Evolutionary conservation across 2,113 vertebrate genomes (phyloP).

Genomic region (Sitta europaea): DNA sequence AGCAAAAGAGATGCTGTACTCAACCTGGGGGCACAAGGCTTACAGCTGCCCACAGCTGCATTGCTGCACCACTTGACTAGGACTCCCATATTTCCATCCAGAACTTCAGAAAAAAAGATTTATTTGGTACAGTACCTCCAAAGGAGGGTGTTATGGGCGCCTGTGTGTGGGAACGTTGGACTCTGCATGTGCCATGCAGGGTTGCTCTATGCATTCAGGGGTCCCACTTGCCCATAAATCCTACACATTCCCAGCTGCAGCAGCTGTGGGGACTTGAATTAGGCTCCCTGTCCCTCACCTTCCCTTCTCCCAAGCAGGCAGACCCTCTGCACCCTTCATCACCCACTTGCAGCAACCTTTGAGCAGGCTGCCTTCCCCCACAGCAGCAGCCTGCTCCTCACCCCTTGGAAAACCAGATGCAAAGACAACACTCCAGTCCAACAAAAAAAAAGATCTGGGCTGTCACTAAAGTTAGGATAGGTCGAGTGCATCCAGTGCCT

Average conservation of each 20-base stretch:
- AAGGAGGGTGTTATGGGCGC: fast-evolving
- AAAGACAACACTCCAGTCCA: neutral
- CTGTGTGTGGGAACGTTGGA: fast-evolving
- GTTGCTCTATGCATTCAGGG: neutral
- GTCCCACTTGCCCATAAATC: neutral
- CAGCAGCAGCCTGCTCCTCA: neutral
- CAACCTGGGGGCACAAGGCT: neutral
- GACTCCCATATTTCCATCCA: neutral
- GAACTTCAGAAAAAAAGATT: neutral
- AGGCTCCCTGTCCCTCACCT: fast-evolving
- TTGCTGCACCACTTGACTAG: neutral
- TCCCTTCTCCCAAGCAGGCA: neutral
- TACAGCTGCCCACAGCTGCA: neutral
- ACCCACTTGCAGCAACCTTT: neutral
- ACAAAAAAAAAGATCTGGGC: neutral
- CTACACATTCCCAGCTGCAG: neutral
- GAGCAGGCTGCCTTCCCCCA: neutral
- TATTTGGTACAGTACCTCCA: neutral
- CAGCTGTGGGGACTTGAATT: neutral
- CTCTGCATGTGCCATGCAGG: neutral
- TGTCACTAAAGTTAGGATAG: neutral
- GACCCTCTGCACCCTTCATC: neutral
- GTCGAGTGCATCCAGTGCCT: neutral
- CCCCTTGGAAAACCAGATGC: neutral
- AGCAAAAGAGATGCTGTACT: neutral